Percentiles rank a stretch among this genome's conserved stretches.
phyloP scores from a whole-genome alignment of 1,140 invertebrate species.

The Agrypnia vestita region DNA sequence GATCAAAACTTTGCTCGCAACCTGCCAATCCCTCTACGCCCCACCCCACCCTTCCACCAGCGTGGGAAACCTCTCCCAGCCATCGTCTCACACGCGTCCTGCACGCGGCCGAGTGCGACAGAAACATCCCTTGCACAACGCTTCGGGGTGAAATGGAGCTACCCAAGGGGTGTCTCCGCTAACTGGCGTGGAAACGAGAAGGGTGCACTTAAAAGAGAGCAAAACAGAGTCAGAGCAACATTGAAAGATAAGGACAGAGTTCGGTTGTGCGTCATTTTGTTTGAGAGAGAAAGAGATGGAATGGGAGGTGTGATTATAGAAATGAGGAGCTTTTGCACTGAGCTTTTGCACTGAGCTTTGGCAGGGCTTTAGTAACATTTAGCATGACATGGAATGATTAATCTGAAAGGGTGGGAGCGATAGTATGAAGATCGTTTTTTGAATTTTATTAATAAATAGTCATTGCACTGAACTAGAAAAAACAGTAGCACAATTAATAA shows the following conservation, averaged over 20 bases:
- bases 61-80: slow-evolving; percentile 36
- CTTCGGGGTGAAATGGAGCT: neutral
- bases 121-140: neutral
- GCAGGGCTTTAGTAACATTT: too few species aligned
- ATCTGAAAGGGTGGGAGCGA: too few species aligned
- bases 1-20: too few species aligned
- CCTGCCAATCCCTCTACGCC: too few species aligned
- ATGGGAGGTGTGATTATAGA: neutral
- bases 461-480: too few species aligned
- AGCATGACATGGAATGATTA: too few species aligned
- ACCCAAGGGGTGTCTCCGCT: neutral
- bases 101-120: slow-evolving; percentile 42
- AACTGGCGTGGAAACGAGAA: neutral
- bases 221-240: neutral
- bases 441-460: too few species aligned
- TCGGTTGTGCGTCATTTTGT: neutral
- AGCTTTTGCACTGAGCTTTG: too few species aligned
- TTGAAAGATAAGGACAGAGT: neutral
- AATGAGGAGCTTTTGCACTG: too few species aligned
- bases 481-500: too few species aligned
- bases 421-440: too few species aligned
- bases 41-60: neutral
- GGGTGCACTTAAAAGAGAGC: neutral
- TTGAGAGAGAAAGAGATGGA: neutral
- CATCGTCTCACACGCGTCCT: slow-evolving; percentile 45